Conservation (phyloP, 2,113 vertebrate genomes). For the Sprattus sprattus region DNA sequence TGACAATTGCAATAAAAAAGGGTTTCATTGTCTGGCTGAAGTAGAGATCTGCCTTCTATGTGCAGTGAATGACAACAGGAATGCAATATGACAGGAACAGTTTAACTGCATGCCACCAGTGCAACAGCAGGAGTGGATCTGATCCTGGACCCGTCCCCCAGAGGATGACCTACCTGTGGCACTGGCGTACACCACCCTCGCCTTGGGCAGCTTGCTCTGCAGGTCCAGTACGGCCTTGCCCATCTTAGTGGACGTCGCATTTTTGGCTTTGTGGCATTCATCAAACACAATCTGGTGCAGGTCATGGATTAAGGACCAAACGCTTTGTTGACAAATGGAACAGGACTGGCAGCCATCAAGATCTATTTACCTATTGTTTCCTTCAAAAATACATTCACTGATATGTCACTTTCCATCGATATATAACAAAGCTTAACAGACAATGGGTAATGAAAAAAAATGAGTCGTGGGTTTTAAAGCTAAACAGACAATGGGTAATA, state of each 20-base stretch:
- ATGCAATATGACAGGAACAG: too few species aligned
- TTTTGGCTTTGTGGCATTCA: conserved; percentile 99
- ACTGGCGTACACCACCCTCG: conserved; percentile 96
- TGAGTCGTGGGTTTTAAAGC: too few species aligned
- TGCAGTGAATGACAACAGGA: too few species aligned
- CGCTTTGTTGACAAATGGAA: background rate
- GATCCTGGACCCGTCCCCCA: too few species aligned
- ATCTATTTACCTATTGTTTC: background rate
- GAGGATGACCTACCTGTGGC: conserved; percentile 82
- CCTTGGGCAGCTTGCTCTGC: conserved; percentile 90
- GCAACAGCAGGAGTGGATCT: too few species aligned
- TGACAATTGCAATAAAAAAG: background rate
- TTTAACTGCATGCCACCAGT: too few species aligned
- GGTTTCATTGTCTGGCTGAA: too few species aligned
- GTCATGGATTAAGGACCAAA: conserved; percentile 70
- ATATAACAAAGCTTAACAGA: background rate
- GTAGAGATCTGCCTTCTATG: too few species aligned
- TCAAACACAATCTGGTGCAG: conserved; percentile 89
- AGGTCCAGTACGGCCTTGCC: conserved; percentile 96
- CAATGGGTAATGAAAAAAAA: background rate
- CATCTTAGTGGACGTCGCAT: conserved; percentile 96
- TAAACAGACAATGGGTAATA: background rate
- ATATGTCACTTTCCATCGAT: background rate
- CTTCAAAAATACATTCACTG: background rate
- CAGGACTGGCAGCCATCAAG: background rate